A percentile compares a stretch with the other conserved stretches of the same genome.
These are phyloP conservation scores for Megaptera novaeangliae DNA, from an alignment of 2,113 vertebrate species.

Conservation along the genomic window DNA sequence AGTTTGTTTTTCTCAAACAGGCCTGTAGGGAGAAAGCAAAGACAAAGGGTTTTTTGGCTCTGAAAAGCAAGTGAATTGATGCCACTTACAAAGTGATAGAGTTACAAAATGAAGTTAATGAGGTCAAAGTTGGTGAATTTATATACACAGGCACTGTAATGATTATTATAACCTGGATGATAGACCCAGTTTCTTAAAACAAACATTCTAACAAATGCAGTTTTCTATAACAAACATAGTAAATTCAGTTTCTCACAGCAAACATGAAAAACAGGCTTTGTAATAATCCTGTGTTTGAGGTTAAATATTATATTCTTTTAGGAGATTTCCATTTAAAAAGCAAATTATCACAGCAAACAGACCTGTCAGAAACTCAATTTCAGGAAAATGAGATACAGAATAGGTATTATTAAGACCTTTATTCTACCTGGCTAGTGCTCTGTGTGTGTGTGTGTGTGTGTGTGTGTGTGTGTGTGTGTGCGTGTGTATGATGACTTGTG, in stretches of 20 bases:
- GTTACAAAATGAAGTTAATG: background rate
- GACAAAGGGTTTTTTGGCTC: background rate
- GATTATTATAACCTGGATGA: background rate
- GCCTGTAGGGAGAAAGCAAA: background rate
- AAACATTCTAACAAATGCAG: background rate
- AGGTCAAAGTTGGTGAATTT: background rate
- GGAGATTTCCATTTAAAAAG: background rate
- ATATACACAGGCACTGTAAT: background rate
- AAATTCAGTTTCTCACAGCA: background rate
- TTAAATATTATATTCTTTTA: background rate
- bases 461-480: accelerated
- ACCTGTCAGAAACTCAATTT: background rate
- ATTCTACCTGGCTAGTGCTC: background rate
- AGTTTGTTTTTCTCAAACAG: background rate
- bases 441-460: accelerated
- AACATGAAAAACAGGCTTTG: background rate
- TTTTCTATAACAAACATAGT: background rate
- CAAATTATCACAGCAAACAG: background rate
- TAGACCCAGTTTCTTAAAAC: background rate
- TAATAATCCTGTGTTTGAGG: background rate
- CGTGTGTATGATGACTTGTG: background rate
- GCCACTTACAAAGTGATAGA: background rate
- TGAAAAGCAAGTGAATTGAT: constrained; percentile 1
- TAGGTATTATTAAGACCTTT: background rate
- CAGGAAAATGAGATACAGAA: background rate